Conservation (phyloP, 2,797 vertebrate species). For the Manis crassicaudata region DNA sequence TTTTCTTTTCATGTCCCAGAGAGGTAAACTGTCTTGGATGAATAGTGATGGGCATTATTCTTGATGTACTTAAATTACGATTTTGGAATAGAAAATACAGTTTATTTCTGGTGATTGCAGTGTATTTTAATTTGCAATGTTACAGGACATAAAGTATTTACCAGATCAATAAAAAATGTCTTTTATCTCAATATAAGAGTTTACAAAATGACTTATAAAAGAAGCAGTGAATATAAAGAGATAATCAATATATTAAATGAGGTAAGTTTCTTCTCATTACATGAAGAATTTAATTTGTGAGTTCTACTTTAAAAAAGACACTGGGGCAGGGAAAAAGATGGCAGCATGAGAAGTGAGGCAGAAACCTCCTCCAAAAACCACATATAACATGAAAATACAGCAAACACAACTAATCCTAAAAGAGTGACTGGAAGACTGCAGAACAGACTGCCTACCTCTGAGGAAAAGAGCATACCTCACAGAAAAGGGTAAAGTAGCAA, state of each 20-base stretch:
- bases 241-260: not conserved
- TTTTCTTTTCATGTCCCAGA: not conserved
- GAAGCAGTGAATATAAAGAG: not conserved
- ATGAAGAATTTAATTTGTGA: not conserved
- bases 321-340: not conserved
- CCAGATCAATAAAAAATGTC: not conserved
- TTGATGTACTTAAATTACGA: not conserved
- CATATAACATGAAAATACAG: too few relatives aligned
- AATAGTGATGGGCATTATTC: not conserved
- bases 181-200: not conserved
- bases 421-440: too few relatives aligned
- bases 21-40: not conserved
- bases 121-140: not conserved
- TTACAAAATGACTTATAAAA: conserved; percentile 11
- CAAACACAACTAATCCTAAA: too few relatives aligned
- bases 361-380: too few relatives aligned
- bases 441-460: too few relatives aligned
- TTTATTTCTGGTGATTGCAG: not conserved
- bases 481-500: too few relatives aligned
- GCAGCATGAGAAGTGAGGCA: too few relatives aligned
- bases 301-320: conserved; percentile 16
- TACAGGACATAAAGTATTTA: not conserved
- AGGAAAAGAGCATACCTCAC: too few relatives aligned
- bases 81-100: not conserved
- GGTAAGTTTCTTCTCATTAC: not conserved